Evolutionary conservation across 2,888 invertebrate species (phyloP).

Genomic region (Phengaris alcon): DNA sequence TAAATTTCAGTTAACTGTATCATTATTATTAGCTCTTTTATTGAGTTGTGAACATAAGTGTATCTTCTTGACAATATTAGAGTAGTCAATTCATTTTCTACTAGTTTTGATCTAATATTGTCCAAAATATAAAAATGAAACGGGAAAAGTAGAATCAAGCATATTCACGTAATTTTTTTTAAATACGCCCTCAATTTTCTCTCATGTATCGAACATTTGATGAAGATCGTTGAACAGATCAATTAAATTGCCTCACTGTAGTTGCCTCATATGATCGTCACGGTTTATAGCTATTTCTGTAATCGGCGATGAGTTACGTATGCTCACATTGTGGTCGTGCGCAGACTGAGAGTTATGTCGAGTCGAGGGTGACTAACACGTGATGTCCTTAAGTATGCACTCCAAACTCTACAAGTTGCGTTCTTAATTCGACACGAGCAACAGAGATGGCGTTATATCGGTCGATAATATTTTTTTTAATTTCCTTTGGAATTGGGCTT

Average conservation of each 20-base stretch:
- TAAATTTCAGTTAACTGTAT: slow-evolving; percentile 4
- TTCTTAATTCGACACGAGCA: not conserved
- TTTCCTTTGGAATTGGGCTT: not conserved
- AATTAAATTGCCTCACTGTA: not conserved
- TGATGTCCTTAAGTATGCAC: slow-evolving; percentile 8
- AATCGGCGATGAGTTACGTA: slow-evolving; percentile 20
- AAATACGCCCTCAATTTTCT: not conserved
- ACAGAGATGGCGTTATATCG: not conserved
- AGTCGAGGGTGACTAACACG: slow-evolving; percentile 17
- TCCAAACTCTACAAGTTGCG: not conserved
- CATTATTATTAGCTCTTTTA: slow-evolving; percentile 1
- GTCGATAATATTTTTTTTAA: not conserved
- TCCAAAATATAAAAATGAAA: not conserved
- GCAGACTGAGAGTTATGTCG: slow-evolving; percentile 8
- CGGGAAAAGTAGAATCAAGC: too few species aligned
- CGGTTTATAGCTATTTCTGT: slow-evolving; percentile 9
- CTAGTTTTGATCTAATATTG: too few species aligned
- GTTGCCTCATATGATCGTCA: not conserved
- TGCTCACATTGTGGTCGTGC: slow-evolving; percentile 15
- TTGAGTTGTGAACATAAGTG: not conserved
- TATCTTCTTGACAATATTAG: not conserved
- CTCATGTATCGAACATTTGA: not conserved
- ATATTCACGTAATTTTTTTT: not conserved
- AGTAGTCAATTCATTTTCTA: not conserved
- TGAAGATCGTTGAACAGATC: not conserved